A percentile compares a stretch with the other conserved stretches of the same genome.
phyloP scores from a whole-genome alignment of 2,888 invertebrate genomes.

The Biston betularia region DNA sequence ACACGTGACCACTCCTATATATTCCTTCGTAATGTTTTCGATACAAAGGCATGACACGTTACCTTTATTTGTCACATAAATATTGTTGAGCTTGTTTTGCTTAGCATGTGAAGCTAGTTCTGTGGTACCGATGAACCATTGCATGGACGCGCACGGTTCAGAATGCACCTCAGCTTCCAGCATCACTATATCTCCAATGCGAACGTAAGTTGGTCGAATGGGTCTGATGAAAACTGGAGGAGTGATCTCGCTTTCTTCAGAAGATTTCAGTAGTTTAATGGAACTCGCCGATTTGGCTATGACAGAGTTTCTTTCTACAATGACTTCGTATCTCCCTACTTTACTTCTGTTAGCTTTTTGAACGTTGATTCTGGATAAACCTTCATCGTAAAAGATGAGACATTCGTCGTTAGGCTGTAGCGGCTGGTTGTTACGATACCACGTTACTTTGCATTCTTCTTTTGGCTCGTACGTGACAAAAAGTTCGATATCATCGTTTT shows the following conservation, averaged over 20 bases:
- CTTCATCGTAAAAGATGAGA: constrained; percentile 86
- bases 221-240: constrained; percentile 92
- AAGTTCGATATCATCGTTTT: constrained; percentile 89
- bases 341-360: constrained; percentile 90
- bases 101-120: constrained; percentile 86
- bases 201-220: constrained; percentile 89
- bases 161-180: constrained; percentile 92
- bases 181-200: constrained; percentile 91
- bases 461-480: constrained; percentile 90
- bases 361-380: constrained; percentile 88
- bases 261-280: constrained; percentile 89
- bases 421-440: constrained; percentile 94
- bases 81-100: constrained; percentile 88
- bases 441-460: constrained; percentile 91
- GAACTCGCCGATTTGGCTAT: constrained; percentile 93
- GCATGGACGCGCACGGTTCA: constrained; percentile 92
- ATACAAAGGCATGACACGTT: constrained; percentile 93
- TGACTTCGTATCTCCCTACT: constrained; percentile 95
- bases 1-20: constrained; percentile 92
- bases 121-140: constrained; percentile 93
- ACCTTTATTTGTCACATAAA: constrained; percentile 89
- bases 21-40: constrained; percentile 89
- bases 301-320: constrained; percentile 91
- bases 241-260: constrained; percentile 86
- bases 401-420: constrained; percentile 88